These are phyloP conservation scores for Lytechinus variegatus DNA, from an alignment of 35 echinoderm and acorn worm species.

Conservation along the genomic window DNA sequence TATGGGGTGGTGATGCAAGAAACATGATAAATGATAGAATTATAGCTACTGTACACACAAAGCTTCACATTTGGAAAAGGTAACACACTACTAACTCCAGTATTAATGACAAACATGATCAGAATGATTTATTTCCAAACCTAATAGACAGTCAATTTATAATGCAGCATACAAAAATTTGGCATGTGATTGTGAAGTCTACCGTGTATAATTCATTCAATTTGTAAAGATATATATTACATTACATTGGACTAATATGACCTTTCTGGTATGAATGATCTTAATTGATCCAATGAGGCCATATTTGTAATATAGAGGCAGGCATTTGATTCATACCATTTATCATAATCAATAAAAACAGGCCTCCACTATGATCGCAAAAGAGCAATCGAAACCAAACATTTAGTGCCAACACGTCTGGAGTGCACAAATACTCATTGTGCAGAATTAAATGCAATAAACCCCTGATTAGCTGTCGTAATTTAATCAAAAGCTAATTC, in stretches of 20 bases:
- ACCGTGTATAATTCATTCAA: background rate
- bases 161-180: background rate
- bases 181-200: background rate
- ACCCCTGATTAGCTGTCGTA: constrained; percentile 27
- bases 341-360: background rate
- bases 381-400: background rate
- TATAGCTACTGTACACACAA: too few relatives aligned
- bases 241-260: background rate
- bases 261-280: background rate
- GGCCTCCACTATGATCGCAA: background rate
- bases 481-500: constrained; percentile 44
- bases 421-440: constrained; percentile 10
- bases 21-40: too few relatives aligned
- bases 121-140: too few relatives aligned
- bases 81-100: too few relatives aligned
- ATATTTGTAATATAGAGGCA: background rate
- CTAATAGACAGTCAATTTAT: too few relatives aligned
- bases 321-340: background rate
- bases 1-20: too few relatives aligned
- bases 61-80: too few relatives aligned
- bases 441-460: constrained; percentile 24
- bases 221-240: background rate
- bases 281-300: background rate
- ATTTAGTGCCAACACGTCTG: constrained; percentile 17
- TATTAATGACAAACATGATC: too few relatives aligned